Base-by-base conservation (phyloP, 2,888 invertebrate genomes). In the Pyrocoelia pectoralis region DNA sequence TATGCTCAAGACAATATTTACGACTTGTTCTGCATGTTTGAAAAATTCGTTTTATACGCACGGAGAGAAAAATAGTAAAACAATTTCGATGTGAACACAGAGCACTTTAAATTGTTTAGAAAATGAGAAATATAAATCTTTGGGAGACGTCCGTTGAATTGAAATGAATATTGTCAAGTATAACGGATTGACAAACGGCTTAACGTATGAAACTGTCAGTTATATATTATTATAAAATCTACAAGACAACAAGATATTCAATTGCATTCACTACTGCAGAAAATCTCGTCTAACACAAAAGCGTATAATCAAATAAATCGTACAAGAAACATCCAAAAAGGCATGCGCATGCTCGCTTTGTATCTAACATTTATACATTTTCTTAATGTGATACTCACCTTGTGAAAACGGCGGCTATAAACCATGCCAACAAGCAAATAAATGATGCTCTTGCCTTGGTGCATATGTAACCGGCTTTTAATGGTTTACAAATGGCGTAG, bases 401-500 rank as follows among this genome's bases (percentile, higher is more conserved):
- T 72, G 94, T 94, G 76, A 93, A 92, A 46, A 94, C 81, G 2
- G 93, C 93, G 1, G 94, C 93, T 61, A 92, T 86, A 76, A 90
- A 86, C 94, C 95, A 95, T 24, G 94, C 93, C 60, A 92, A 80
- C 0, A 92, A 84, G 77, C 94, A 94, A 72, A 95, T 93, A 66
- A 92, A 84, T 14, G 92, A 88, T 0, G 94, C 94, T 56, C 94
- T 84, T 8, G 93, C 88, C 81, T 93, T 94, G 28, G 94, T 95
- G 80, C 94, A 95, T 54, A 94, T 92, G 81, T 94, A 94, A 63
- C 94, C 93, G 2, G 94, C 95, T 73, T 93, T 89, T 56, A 97
- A 84, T 0, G 96, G 96, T 78, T 95, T 92, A 81, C 96, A 96
- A 78, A 97, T 95, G 69, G 96, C 96, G 80, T 87, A 86, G 79